phyloP scores from a whole-genome alignment of 2,888 invertebrate genomes.

The Mesorhabditis sp. region DNA sequence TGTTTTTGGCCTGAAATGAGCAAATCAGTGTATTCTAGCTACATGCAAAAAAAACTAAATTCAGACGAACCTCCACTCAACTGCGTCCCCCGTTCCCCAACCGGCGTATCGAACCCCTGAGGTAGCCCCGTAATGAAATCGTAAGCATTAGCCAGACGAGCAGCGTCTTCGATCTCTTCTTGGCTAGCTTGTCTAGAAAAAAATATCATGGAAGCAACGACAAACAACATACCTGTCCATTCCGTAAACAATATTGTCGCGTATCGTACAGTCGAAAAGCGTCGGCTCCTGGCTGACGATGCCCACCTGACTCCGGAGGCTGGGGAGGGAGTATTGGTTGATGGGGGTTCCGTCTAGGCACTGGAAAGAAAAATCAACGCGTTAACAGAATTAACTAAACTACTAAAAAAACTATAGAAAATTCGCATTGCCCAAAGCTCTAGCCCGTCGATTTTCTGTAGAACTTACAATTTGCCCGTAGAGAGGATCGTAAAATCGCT shows the following conservation, averaged over 20 bases:
- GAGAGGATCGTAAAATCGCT: conserved; percentile 78
- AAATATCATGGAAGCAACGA: not conserved
- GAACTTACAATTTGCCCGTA: conserved; percentile 67
- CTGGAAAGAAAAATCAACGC: not conserved
- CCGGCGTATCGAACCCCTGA: conserved; percentile 57
- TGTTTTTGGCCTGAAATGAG: conserved; percentile 59
- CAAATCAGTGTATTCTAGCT: not conserved
- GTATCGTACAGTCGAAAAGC: conserved; percentile 46
- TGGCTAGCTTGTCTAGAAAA: not conserved
- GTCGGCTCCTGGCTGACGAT: conserved; percentile 29
- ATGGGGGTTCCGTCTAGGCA: not conserved
- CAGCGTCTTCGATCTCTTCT: conserved; percentile 58
- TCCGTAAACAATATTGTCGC: conserved; percentile 81
- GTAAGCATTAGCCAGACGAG: conserved; percentile 61
- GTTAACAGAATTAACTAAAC: not conserved
- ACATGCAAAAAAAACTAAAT: not conserved
- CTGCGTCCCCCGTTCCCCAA: conserved; percentile 60
- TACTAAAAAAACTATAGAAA: too few species aligned
- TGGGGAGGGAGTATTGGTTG: not conserved
- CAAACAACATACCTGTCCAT: conserved; percentile 50
- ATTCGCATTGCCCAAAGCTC: too few species aligned
- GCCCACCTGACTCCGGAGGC: not conserved
- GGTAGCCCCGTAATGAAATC: conserved; percentile 61
- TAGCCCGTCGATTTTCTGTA: not conserved
- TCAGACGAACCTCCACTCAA: conserved; percentile 53